phyloP scores from a whole-genome alignment of 2,113 vertebrate species.

The Oncorhynchus tshawytscha region DNA sequence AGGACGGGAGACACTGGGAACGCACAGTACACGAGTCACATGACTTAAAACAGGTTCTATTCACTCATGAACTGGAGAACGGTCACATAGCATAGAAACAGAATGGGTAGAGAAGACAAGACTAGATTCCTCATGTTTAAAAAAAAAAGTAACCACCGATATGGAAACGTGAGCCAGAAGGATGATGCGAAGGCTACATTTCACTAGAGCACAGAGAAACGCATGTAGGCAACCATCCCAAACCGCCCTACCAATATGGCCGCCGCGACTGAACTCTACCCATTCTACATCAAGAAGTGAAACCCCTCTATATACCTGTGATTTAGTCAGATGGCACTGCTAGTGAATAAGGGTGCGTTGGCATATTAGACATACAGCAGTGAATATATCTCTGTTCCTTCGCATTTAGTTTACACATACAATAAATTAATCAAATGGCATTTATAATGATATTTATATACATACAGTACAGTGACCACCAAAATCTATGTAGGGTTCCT shows the following conservation, averaged over 20 bases:
- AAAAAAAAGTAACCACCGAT: constrained; percentile 1
- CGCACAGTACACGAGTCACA: constrained; percentile 47
- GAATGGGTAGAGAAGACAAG: constrained; percentile 14
- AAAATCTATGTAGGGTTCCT: constrained; percentile 47
- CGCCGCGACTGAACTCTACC: constrained; percentile 17
- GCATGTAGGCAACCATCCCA: neutral
- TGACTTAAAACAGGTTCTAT: constrained; percentile 46
- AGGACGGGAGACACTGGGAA: constrained; percentile 42
- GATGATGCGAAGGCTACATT: constrained; percentile 20
- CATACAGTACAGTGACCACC: constrained; percentile 48
- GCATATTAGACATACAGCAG: constrained; percentile 47
- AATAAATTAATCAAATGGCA: constrained; percentile 46
- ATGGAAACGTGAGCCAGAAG: neutral
- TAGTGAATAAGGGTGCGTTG: constrained; percentile 41
- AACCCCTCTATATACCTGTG: constrained; percentile 18
- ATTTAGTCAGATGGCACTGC: constrained; percentile 58
- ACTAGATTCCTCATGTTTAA: constrained; percentile 41
- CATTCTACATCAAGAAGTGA: neutral
- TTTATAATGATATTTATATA: constrained; percentile 55
- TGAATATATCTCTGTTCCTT: constrained; percentile 47
- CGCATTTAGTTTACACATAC: constrained; percentile 56
- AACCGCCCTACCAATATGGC: neutral
- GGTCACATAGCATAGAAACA: constrained; percentile 9
- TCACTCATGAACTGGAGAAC: constrained; percentile 40
- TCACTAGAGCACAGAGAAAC: constrained; percentile 42